Evolutionary conservation across 1,140 invertebrate species (phyloP).

Genomic region (Matsumurasca onukii): DNA sequence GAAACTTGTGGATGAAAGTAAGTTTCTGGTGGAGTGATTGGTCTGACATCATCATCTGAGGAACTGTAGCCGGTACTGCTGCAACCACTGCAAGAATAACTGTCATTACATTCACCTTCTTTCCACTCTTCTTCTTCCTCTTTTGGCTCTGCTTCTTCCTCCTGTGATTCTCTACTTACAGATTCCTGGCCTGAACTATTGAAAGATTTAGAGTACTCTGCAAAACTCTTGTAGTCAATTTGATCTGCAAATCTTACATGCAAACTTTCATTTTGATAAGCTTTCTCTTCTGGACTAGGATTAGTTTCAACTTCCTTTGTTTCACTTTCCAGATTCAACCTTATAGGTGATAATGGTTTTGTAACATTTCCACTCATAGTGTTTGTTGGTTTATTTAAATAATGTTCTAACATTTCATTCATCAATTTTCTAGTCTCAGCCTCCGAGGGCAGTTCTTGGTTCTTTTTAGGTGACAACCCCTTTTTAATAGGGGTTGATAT

Average conservation of each 20-base stretch:
- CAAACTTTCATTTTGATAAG: neutral
- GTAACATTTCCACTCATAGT: neutral
- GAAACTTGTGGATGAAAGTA: neutral
- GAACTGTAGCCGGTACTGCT: neutral
- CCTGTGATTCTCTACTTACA: no score
- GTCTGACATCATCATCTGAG: slow-evolving; percentile 15
- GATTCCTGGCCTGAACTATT: neutral
- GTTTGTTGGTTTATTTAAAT: neutral
- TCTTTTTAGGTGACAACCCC: neutral
- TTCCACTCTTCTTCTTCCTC: slow-evolving; percentile 10
- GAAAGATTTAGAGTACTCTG: neutral
- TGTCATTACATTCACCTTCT: neutral
- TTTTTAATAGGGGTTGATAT: slow-evolving; percentile 52
- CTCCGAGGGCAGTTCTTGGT: neutral
- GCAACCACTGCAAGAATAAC: neutral
- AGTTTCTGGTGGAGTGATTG: slow-evolving; percentile 18
- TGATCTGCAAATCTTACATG: slow-evolving; percentile 5
- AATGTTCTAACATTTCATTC: neutral
- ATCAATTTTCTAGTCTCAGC: neutral
- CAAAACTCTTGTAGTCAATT: slow-evolving; percentile 23
- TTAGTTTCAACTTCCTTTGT: neutral
- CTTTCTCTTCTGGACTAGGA: neutral
- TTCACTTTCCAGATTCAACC: neutral
- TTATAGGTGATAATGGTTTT: neutral
- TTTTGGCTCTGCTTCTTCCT: neutral